A percentile compares a stretch with the other conserved stretches of the same genome.
These are phyloP conservation scores for Ptiloglossa arizonensis DNA, from an alignment of 1,140 invertebrate species.

Conservation along the genomic window DNA sequence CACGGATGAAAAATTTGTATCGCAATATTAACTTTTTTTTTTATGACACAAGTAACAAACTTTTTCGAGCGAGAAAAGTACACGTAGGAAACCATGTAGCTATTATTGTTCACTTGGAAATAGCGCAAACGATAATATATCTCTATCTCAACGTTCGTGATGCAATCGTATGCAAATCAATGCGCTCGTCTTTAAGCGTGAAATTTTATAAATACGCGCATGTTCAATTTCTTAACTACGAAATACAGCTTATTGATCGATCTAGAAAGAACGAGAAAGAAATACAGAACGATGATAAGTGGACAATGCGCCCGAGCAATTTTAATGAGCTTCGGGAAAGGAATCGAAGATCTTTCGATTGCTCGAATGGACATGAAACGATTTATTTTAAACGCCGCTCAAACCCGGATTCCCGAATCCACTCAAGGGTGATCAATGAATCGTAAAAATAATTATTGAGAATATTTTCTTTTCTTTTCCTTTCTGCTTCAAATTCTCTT, in stretches of 20 bases:
- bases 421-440: neutral
- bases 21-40: no score
- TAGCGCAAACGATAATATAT: no score
- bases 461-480: neutral
- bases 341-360: neutral
- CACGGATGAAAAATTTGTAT: no score
- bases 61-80: no score
- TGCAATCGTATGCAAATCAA: no score
- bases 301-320: constrained; percentile 2
- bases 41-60: no score
- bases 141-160: no score
- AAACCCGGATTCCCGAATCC: neutral
- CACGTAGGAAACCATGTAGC: no score
- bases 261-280: neutral
- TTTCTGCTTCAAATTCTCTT: no score
- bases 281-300: constrained; percentile 1
- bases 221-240: neutral
- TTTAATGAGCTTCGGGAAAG: neutral
- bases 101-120: no score
- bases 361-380: neutral
- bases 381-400: neutral
- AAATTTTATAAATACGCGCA: neutral
- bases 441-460: neutral
- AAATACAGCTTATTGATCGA: neutral
- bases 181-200: no score